Evolutionary conservation across 2,113 vertebrate species (phyloP), one percentile per base, ranked within the genome.

Genomic region (Spea multiplicata): DNA sequence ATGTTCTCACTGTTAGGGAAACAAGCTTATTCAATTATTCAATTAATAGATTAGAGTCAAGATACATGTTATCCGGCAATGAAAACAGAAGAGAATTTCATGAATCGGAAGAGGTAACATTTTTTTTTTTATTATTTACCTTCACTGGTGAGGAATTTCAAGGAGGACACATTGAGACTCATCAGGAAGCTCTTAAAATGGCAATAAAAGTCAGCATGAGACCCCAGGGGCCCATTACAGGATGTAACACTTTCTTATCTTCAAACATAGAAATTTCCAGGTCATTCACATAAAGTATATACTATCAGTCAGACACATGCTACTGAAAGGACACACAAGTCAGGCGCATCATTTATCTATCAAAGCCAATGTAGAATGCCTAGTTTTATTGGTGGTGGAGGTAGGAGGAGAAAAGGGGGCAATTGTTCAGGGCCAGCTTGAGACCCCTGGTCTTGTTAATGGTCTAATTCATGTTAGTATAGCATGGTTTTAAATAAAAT

Each of bases 1-100:
- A 80, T 92, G 88, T 89, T 90, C 89, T 66, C 86, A 73, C 92
- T 92, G 93, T 94, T 89, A 91, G 94, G 92, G 94, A 97, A 94
- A 91, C 94, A 91, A 94, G 93, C 96, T 97, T 94, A 95, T 96
- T 96, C 94, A 97, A 96, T 94, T 94, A 95, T 96, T 97, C 95
- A 98, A 96, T 99, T 98, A 97, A 95, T 94, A 92, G 93, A 93
- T 94, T 93, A 94, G 87, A 92, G 92, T 88, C 93, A 91, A 94
- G 94, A 95, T 93, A 93, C 92, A 93, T 88, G 87, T 95, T 94
- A 93, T 93, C 93, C 95, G 86, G 81, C 87, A 88, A 91, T 82
- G 86, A 86, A 89, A 92, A 90, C 84, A 88, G 85, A 85, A 85
- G 84, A 89, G 75, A 88, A 86, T 87, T 87, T 82, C 5, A 84